Evolutionary conservation across 1,140 invertebrate genomes (phyloP), one percentile per base, ranked within the genome.

Genomic region (Polypedilum pembai): DNA sequence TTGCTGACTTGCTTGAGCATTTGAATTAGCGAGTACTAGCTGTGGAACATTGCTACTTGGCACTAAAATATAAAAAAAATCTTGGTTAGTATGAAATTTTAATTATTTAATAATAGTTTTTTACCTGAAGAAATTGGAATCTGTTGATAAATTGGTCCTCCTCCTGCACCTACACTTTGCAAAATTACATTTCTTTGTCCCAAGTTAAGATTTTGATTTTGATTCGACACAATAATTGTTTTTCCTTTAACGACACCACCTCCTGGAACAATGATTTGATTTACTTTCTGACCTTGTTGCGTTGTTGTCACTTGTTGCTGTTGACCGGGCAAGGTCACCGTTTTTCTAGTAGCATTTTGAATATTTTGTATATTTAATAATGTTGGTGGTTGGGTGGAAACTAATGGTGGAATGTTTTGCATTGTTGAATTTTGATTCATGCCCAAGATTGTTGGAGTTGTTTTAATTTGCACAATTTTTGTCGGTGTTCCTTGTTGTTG

Each of bases 331-430:
- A 80, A 79, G 20, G 65, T 20, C 8, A 69, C 65, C 15, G 65
- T 69, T 69, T 69, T 69, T 2, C 81, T 75, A 75, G 81, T 80
- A 0, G 80, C 80, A 56, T 82, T 56, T 65, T 82, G 79, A 15
- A 82, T 81, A 74, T 82, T 82, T 66, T 82, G 81, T 73, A 82
- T 82, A 73, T 82, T 82, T 8, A 82, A 76, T 7, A 81, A 45
- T 21, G 77, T 77, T 66, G 76, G 76, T 41, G 77, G 77, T 66
- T 75, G 72, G 0, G 75, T 76, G 1, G 75, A 73, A 17, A 76
- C 75, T 7, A 76, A 24, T 15, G 75, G 75, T n/a, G 75, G 75
- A 40, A 74, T 73, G 40, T 40, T 74, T 75, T 76, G 75, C 41
- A 76, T 40, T 17, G 74, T 65, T 12, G 65, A 40, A 40, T 73